Base-by-base conservation (phyloP, 2,888 invertebrate genomes). In the Lymantria dispar region DNA sequence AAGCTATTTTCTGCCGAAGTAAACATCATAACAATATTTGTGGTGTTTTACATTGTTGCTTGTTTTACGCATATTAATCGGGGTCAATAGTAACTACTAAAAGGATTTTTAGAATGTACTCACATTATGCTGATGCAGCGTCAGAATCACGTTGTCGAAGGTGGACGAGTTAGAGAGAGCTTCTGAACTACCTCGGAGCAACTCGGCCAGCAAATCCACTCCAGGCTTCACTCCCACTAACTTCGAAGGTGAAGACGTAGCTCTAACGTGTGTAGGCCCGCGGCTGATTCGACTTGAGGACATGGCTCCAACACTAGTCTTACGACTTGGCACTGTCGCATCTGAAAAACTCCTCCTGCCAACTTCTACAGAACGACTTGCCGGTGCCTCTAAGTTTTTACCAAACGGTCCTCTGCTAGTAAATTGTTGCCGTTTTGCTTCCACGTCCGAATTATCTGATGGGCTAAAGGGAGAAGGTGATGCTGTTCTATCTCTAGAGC, bases 151-250 rank as follows among this genome's bases (percentile, higher is more conserved):
- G 79, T 90, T 91, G 83, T 91, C 91, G 76, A 92, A 89, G 54
- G 87, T 80, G 11, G 87, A 81, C 7, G 93, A 92, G 56, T 94
- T 93, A 12, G 95, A 94, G 50, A 95, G 87, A 61, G 95, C 94
- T 78, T 96, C 96, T 39, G 96, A 96, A 70, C 96, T 96, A 49
- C 96, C 96, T 60, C 95, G 93, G 43, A 96, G 92, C 56, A 96
- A 87, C 78, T 96, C 95, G 42, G 96, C 96, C 54, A 96, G 89
- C 54, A 96, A 86, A 75, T 96, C 95, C 1, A 81, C 84, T 29
- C 86, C 87, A 7, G 89, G 85, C 55, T 86, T 84, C 48, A 88
- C 88, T 55, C 94, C 94, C 71, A 94, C 95, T 60, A 96, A 89
- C 79, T 96, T 95, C 13, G 95, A 95, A 33, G 96, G 96, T 64